phyloP scores from a whole-genome alignment of 1,140 invertebrate genomes.

The Pemphigus obesinymphae region DNA sequence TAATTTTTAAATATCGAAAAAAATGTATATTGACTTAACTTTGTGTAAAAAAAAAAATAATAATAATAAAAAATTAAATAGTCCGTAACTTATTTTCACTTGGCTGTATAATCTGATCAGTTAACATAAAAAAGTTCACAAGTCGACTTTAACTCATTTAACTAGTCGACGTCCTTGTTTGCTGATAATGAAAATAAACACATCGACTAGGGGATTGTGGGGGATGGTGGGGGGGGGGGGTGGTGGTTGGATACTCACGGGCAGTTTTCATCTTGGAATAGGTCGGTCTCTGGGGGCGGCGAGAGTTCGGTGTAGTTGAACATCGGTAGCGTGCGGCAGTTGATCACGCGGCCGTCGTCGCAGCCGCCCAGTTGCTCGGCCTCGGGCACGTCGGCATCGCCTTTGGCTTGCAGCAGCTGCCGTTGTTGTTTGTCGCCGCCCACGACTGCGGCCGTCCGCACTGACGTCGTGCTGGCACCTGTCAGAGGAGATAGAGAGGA shows the following conservation, averaged over 20 bases:
- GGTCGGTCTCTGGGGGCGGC: neutral
- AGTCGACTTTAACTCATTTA: too few relatives aligned
- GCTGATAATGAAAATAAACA: too few relatives aligned
- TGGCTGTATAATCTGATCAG: too few relatives aligned
- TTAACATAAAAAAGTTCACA: too few relatives aligned
- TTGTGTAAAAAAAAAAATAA: too few relatives aligned
- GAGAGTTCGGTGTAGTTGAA: constrained; percentile 2
- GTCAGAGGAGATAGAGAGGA: neutral
- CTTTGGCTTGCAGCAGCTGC: neutral
- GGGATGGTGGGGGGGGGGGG: too few relatives aligned
- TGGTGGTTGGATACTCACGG: neutral
- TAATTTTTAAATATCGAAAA: too few relatives aligned
- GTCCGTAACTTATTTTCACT: too few relatives aligned
- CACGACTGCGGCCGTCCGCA: neutral
- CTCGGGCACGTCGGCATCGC: neutral
- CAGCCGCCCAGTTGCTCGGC: neutral
- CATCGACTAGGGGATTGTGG: too few relatives aligned
- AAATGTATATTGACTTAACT: too few relatives aligned
- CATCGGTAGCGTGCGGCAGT: neutral
- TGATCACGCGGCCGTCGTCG: constrained; percentile 4
- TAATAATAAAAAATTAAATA: too few relatives aligned
- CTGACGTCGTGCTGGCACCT: neutral
- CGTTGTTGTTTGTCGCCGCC: neutral
- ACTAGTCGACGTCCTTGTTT: too few relatives aligned
- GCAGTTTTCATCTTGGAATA: neutral